A percentile compares a stretch with the other conserved stretches of the same genome.
Conservation (phyloP, 2,888 invertebrate genomes). For the Tenthredo amoena region DNA sequence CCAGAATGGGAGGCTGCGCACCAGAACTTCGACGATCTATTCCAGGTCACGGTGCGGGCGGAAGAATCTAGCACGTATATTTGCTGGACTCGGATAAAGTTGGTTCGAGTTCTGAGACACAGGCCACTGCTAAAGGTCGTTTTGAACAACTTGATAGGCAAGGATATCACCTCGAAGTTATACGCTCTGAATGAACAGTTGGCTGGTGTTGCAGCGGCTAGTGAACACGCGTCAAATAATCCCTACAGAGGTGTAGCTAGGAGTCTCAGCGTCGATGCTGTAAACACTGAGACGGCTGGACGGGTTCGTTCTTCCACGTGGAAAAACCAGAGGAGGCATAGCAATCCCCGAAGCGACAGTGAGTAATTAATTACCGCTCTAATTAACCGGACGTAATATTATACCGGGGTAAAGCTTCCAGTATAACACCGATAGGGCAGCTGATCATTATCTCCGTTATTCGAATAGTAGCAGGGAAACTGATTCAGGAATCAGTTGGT, state of each 20-base stretch:
- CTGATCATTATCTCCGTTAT: background rate
- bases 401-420: background rate
- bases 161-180: slow-evolving; percentile 91
- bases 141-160: slow-evolving; percentile 89
- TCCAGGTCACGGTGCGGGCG: slow-evolving; percentile 86
- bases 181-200: slow-evolving; percentile 90
- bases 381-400: background rate
- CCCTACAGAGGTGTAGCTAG: slow-evolving; percentile 82
- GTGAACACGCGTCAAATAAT: slow-evolving; percentile 74
- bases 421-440: background rate
- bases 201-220: slow-evolving; percentile 78
- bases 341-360: slow-evolving; percentile 78
- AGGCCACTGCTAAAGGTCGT: slow-evolving; percentile 88
- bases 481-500: background rate
- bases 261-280: slow-evolving; percentile 88
- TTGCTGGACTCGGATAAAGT: slow-evolving; percentile 89
- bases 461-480: background rate
- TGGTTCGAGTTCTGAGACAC: slow-evolving; percentile 87
- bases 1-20: slow-evolving; percentile 93
- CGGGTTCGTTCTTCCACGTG: slow-evolving; percentile 85
- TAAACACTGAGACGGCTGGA: slow-evolving; percentile 88
- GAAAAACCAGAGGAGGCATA: slow-evolving; percentile 78
- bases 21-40: slow-evolving; percentile 88
- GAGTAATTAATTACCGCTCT: slow-evolving; percentile 63
- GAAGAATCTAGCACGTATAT: slow-evolving; percentile 89